Evolutionary conservation across 1,140 invertebrate genomes (phyloP).

Genomic region (Ladona fulva): DNA sequence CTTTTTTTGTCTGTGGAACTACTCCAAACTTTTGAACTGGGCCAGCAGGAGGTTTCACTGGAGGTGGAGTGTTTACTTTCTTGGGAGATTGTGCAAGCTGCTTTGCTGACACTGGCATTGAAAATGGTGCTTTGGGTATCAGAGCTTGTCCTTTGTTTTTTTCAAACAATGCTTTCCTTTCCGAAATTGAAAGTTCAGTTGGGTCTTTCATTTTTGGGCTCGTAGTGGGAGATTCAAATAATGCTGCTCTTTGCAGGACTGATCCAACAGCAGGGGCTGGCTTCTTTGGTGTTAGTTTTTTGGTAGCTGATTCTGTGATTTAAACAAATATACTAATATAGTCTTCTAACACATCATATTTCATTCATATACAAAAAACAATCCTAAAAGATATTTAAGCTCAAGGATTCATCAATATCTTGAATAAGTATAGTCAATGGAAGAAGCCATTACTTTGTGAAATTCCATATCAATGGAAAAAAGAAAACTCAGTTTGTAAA

Average conservation of each 20-base stretch:
- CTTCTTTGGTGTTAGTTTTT: constrained; percentile 28
- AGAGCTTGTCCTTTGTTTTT: constrained; percentile 59
- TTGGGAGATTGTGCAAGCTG: not conserved
- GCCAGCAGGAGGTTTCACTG: no score
- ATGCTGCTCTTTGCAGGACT: constrained; percentile 53
- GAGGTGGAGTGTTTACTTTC: not conserved
- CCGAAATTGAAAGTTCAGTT: constrained; percentile 61
- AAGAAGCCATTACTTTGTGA: no score
- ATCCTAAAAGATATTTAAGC: no score
- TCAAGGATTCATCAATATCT: no score
- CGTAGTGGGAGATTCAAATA: constrained; percentile 50
- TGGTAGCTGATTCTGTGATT: constrained; percentile 19
- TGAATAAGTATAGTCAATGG: no score
- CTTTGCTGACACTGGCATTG: constrained; percentile 50
- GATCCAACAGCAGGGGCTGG: constrained; percentile 30
- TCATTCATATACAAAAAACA: no score
- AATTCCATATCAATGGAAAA: no score
- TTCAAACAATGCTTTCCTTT: constrained; percentile 71
- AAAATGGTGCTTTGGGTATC: constrained; percentile 62
- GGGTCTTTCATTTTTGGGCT: constrained; percentile 53
- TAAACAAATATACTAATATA: no score
- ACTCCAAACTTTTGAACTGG: no score
- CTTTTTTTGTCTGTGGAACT: no score
- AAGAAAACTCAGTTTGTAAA: no score
- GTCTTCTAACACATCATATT: no score